These are phyloP conservation scores for Catharus bicknelli DNA, from an alignment of 2,113 vertebrate genomes.

Conservation along the genomic window DNA sequence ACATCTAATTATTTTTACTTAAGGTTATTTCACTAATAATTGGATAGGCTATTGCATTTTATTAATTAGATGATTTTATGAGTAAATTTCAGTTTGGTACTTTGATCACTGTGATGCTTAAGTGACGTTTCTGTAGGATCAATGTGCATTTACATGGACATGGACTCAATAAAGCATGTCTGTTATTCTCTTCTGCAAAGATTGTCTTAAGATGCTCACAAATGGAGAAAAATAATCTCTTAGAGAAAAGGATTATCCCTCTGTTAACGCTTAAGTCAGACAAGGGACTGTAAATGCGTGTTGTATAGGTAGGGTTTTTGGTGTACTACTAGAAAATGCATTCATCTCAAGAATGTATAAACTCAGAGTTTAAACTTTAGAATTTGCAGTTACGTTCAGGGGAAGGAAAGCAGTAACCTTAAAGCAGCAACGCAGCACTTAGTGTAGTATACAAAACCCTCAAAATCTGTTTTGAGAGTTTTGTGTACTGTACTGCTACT, in stretches of 20 bases:
- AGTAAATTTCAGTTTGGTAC: background rate
- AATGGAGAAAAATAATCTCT: background rate
- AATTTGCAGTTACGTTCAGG: background rate
- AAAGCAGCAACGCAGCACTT: background rate
- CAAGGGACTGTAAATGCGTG: fast-evolving
- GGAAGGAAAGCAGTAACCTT: background rate
- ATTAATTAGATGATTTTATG: background rate
- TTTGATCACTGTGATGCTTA: background rate
- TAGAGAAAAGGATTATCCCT: background rate
- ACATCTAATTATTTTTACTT: background rate
- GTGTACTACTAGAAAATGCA: background rate
- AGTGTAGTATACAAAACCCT: background rate
- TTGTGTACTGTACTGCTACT: background rate
- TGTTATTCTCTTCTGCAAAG: background rate
- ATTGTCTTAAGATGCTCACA: background rate
- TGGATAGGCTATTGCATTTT: background rate
- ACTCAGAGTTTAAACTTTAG: background rate
- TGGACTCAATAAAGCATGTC: background rate
- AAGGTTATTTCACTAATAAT: background rate
- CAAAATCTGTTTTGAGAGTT: background rate
- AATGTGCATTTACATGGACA: background rate
- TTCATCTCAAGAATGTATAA: background rate
- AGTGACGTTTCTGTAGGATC: background rate
- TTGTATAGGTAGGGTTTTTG: background rate
- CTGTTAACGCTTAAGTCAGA: background rate